phyloP scores from a whole-genome alignment of 2,797 vertebrate genomes.

The Remorina albescens region DNA sequence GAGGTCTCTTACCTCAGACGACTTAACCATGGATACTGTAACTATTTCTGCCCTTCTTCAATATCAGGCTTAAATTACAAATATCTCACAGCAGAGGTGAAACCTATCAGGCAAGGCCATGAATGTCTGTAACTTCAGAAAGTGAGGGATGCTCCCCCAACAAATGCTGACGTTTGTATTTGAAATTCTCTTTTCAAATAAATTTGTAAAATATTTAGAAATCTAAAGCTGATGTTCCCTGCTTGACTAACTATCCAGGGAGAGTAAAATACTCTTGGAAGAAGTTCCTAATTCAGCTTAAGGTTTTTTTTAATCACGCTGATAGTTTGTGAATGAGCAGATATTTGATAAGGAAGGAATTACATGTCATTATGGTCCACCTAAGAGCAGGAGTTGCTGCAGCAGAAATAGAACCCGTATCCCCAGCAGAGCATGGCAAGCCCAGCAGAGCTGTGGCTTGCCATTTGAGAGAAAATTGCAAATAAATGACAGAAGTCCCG shows the following conservation, averaged over 20 bases:
- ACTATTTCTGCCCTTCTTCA: conserved; percentile 78
- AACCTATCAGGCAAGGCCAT: conserved; percentile 51
- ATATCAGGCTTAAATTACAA: conserved; percentile 78
- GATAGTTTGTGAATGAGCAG: neutral
- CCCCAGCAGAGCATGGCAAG: too few species aligned
- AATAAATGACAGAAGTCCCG: conserved; percentile 72
- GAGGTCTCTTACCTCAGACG: conserved; percentile 74
- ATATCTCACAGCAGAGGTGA: conserved; percentile 68
- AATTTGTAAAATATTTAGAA: neutral
- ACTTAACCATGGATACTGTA: conserved; percentile 67
- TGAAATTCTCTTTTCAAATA: conserved; percentile 18
- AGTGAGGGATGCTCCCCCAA: neutral
- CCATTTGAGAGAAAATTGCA: conserved; percentile 53
- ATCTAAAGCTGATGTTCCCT: neutral
- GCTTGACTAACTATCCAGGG: neutral
- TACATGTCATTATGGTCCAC: neutral
- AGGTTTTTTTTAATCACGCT: neutral
- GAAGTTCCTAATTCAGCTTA: too few species aligned
- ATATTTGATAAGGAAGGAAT: neutral
- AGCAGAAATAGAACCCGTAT: conserved; percentile 61
- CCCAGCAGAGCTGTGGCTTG: conserved; percentile 10
- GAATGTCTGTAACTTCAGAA: conserved; percentile 51
- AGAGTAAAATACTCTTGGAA: neutral
- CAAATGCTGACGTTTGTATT: conserved; percentile 16
- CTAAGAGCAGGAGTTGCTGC: conserved; percentile 11